A percentile compares a stretch with the other conserved stretches of the same genome.
phyloP scores from a whole-genome alignment of 2,797 vertebrate species.

The Tangara arthus region DNA sequence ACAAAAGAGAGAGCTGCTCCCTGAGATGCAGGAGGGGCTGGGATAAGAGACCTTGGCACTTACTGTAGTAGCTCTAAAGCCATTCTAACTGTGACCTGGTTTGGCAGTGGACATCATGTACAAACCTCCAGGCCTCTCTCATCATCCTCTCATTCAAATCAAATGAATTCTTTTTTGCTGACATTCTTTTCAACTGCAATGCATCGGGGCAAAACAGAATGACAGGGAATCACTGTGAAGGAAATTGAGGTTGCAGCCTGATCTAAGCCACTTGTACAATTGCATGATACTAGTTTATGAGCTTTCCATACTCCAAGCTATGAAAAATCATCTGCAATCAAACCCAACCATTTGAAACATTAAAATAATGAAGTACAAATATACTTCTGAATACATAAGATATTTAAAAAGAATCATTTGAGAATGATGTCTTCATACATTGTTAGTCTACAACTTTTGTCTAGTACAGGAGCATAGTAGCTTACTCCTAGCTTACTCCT shows the following conservation, averaged over 20 bases:
- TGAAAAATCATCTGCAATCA: neutral
- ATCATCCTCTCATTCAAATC: neutral
- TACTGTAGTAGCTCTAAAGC: neutral
- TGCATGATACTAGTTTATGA: neutral
- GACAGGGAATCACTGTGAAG: neutral
- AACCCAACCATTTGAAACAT: neutral
- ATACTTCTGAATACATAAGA: neutral
- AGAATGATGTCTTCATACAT: neutral
- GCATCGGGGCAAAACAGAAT: neutral
- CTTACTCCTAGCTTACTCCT: neutral
- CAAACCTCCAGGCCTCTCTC: neutral
- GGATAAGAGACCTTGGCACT: no score
- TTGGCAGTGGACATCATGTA: rapidly evolving
- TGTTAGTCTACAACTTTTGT: neutral
- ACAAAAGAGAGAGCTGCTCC: neutral
- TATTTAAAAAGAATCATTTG: neutral
- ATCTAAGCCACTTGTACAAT: neutral
- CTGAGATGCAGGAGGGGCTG: neutral
- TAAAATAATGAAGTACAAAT: neutral
- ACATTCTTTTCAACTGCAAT: neutral
- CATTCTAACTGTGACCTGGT: neutral
- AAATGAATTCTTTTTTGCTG: neutral
- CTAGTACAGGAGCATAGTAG: neutral
- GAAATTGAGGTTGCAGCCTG: neutral
- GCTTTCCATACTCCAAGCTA: neutral